Conservation (phyloP, 2,113 vertebrate genomes). For the Xiphias gladius region DNA sequence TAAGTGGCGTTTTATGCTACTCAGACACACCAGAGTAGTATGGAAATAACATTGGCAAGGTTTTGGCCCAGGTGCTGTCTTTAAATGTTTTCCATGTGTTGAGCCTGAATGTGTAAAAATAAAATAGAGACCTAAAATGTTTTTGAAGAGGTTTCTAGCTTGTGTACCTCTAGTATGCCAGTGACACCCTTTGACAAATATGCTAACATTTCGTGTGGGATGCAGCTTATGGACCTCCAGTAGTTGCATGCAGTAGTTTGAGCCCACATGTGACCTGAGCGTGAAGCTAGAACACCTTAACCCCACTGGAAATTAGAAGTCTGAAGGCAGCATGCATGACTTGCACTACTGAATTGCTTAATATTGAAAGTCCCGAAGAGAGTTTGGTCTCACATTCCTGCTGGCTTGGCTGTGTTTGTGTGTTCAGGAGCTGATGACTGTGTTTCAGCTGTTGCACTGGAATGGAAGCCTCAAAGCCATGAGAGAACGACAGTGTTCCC, state of each 20-base stretch:
- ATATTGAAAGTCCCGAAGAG: background rate
- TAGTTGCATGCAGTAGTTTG: background rate
- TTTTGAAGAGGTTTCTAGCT: background rate
- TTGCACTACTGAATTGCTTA: background rate
- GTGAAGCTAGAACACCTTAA: background rate
- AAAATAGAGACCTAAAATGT: background rate
- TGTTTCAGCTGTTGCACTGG: conserved; percentile 98
- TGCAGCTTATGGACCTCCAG: background rate
- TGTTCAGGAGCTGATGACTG: conserved; percentile 96
- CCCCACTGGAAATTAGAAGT: background rate
- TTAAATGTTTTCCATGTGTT: background rate
- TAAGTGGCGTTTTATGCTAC: background rate
- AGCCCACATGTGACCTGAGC: conserved; percentile 1
- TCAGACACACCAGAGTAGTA: background rate
- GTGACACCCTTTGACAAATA: background rate
- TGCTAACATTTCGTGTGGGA: background rate
- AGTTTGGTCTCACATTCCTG: background rate
- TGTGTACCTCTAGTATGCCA: background rate
- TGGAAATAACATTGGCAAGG: background rate
- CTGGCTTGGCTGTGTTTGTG: conserved; percentile 27
- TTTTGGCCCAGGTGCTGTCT: background rate
- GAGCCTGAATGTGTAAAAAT: background rate
- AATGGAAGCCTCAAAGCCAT: conserved; percentile 98
- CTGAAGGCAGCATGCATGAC: background rate
- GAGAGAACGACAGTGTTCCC: conserved; percentile 96